Conservation (phyloP, 2,888 invertebrate species). For the Dioctria rufipes region DNA sequence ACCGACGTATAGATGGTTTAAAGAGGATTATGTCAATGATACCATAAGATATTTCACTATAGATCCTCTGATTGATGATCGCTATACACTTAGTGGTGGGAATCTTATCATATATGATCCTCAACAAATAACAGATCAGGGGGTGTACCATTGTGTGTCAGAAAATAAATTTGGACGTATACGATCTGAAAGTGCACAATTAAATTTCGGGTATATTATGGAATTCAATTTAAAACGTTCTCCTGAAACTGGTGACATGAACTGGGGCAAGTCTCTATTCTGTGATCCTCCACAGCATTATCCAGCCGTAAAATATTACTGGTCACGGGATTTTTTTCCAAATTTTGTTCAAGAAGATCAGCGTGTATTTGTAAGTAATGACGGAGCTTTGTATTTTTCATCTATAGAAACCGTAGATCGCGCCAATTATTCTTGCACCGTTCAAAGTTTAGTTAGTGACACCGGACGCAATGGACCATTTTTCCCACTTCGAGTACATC, state of each 20-base stretch:
- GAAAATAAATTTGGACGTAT: conserved; percentile 91
- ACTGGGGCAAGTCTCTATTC: conserved; percentile 94
- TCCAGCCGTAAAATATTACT: conserved; percentile 90
- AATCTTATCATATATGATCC: conserved; percentile 91
- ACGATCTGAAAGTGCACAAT: conserved; percentile 87
- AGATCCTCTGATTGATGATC: conserved; percentile 81
- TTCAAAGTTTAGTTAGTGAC: conserved; percentile 88
- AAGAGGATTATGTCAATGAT: conserved; percentile 89
- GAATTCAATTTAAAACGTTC: conserved; percentile 92
- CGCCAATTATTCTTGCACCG: conserved; percentile 93
- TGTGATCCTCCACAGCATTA: conserved; percentile 96
- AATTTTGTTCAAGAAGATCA: conserved; percentile 95
- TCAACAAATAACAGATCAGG: conserved; percentile 84
- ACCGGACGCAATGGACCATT: conserved; percentile 93
- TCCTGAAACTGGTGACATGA: conserved; percentile 87
- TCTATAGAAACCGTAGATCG: conserved; percentile 91
- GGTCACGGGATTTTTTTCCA: conserved; percentile 91
- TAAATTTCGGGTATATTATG: conserved; percentile 91
- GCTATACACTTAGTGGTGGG: conserved; percentile 93
- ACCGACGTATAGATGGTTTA: conserved; percentile 91
- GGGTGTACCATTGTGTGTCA: conserved; percentile 93
- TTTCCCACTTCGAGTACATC: conserved; percentile 85
- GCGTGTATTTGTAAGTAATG: conserved; percentile 92
- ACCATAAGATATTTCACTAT: conserved; percentile 80
- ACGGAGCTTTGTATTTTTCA: conserved; percentile 95